These are phyloP conservation scores for Pipra filicauda DNA, from an alignment of 2,113 vertebrate genomes.

Conservation along the genomic window DNA sequence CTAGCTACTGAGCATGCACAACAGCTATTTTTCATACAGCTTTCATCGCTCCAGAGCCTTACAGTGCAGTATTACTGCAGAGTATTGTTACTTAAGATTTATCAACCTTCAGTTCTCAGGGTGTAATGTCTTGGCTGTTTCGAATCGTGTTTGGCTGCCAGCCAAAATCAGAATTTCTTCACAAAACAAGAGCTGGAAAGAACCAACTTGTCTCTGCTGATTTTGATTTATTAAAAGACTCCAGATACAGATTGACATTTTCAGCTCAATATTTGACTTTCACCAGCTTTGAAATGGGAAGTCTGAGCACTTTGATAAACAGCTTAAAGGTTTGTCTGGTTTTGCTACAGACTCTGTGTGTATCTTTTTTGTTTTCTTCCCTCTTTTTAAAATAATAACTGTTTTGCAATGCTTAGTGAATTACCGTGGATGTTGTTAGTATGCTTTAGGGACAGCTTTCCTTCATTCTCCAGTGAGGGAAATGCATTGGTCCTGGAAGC, in stretches of 20 bases:
- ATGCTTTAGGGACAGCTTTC: constrained; percentile 41
- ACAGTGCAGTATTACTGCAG: constrained; percentile 61
- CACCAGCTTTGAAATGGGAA: constrained; percentile 35
- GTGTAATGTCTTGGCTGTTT: constrained; percentile 62
- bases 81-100: constrained; percentile 62
- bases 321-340: constrained; percentile 34
- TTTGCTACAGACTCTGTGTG: background rate
- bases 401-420: constrained; percentile 7
- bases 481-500: constrained; percentile 20
- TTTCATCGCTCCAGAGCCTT: constrained; percentile 63
- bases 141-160: constrained; percentile 44
- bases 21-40: constrained; percentile 60
- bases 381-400: background rate
- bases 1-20: constrained; percentile 43
- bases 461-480: background rate
- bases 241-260: constrained; percentile 45
- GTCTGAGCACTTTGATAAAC: constrained; percentile 29
- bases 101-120: constrained; percentile 58
- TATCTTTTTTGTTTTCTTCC: background rate
- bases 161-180: constrained; percentile 62
- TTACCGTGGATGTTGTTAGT: background rate
- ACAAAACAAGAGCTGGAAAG: constrained; percentile 56
- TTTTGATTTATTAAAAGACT: constrained; percentile 41
- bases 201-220: constrained; percentile 55
- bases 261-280: constrained; percentile 66